Evolutionary conservation across 2,113 vertebrate species (phyloP), one percentile per base, ranked within the genome.

Genomic region (Hippoglossus stenolepis): DNA sequence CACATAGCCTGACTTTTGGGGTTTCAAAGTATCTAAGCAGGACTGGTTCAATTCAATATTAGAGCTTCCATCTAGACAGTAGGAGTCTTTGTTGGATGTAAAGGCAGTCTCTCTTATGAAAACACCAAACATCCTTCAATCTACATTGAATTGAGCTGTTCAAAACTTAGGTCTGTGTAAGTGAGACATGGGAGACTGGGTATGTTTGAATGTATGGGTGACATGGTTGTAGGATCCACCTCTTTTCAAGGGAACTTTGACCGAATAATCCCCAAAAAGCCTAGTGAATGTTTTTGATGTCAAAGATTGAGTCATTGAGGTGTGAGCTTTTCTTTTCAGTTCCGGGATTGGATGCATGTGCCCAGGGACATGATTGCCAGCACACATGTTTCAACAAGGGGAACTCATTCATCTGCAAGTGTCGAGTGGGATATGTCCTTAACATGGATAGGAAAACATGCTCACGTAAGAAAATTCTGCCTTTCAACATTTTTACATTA

Each of bases 381-480:
- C 95, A 95, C 15, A 77, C 94, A 64, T 96, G 93, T 74, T 87
- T 92, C 77, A 91, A 81, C 7, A 90, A 79, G 65, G 85, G 90
- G 0, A 87, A 84, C 12, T 94, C 83, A 0, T 89, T 91, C 5
- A 76, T 87, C 40, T 95, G 95, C 71, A 87, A 91, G 77, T 96
- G 95, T 89, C 89, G 45, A 0, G 87, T 89, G 58, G 94, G 93
- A 15, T 96, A 94, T 38, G 65, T 77, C 45, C 70, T 96, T 84
- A 96, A 95, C 51, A 53, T 86, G 74, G 94, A 96, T 61, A 53
- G 66, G 79, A 94, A 93, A 84, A 95, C 93, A 0, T 96, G 95
- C 73, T 94, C 94, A 77, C 85, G 91, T 92, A 83, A 88, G 91
- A 72, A 67, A 68, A 38, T 21, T 60, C 31, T 35, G 63, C 2